Percentiles rank a stretch among this genome's conserved stretches.
Conservation (phyloP, 2,113 vertebrate species). For the Cinclus mexicanus region DNA sequence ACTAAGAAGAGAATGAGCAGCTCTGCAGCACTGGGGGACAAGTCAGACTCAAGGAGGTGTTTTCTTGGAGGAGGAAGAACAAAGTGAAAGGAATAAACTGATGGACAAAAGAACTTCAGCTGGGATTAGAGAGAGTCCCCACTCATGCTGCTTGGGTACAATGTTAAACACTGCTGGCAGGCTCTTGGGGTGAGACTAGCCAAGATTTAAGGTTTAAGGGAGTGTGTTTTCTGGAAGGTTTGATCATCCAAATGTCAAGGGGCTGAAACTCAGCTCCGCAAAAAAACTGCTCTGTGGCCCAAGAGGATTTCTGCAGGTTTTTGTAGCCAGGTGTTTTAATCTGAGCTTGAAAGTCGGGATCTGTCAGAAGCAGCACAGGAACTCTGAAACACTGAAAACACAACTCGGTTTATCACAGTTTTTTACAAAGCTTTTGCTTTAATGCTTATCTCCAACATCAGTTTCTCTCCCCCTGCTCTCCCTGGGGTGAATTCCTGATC, state of each 20-base stretch:
- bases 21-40: background rate
- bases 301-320: too few species aligned
- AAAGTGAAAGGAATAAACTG: background rate
- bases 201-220: too few species aligned
- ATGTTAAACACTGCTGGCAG: background rate
- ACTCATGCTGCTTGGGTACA: accelerated
- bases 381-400: background rate
- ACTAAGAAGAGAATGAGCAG: background rate
- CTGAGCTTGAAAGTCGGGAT: accelerated
- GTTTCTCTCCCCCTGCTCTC: accelerated
- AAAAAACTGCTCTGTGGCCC: too few species aligned
- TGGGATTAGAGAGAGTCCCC: background rate
- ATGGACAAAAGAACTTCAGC: background rate
- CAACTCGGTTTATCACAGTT: accelerated
- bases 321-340: background rate
- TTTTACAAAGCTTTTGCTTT: background rate
- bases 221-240: background rate
- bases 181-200: background rate
- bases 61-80: background rate
- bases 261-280: background rate
- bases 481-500: background rate
- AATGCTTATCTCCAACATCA: background rate
- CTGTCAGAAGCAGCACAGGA: background rate
- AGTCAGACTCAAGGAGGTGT: background rate
- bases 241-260: too few species aligned